Base-by-base conservation (phyloP, 2,113 vertebrate genomes). In the Brachypodius melanocephalos region DNA sequence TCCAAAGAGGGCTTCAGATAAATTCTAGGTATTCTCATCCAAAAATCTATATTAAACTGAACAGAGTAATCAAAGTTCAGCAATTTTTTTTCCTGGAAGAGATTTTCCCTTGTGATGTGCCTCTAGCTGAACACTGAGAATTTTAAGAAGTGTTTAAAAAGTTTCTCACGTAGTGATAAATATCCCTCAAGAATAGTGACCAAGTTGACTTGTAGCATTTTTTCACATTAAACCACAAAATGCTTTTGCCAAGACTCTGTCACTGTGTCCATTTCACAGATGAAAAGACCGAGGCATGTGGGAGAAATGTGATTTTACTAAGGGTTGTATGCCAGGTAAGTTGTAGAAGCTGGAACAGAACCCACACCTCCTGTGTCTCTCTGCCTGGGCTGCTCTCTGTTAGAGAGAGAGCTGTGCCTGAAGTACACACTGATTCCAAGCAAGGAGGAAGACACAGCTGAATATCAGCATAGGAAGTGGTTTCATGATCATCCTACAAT, bases 381-480 rank as follows among this genome's bases (percentile, higher is more conserved):
- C 22, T 81, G 77, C 45, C 49, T 58, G 28, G 45, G 65, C 73
- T 94, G 49, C 59, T 85, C 34, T 87, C 63, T 1, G 0, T 71
- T 89, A 73, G 21, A 62, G 26, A 28, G 36, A 40, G 61, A 62
- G 12, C 85, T 73, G 51, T 85, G 77, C 80, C 76, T 78, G 68
- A 89, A 94, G 73, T 55, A 62, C 61, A 45, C 5, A 3, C 55
- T 67, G 72, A 43, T 83, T 94, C 61, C 83, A 85, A 77, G 43
- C 9, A 2, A 80, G 62, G 79, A 83, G 68, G n/a, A 93, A 88
- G 74, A 34, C 45, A 11, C 38, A 94, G 59, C 72, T 74, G 75
- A 91, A 10, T 88, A 85, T 87, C 55, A 49, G 75, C 15, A 38
- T 88, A 71, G 88, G 90, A 96, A 92, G 88, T 84, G 52, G 55